Percentiles rank a stretch among this genome's conserved stretches.
These are phyloP conservation scores for Harpagifer antarcticus DNA, from an alignment of 2,797 vertebrate species.

Conservation along the genomic window DNA sequence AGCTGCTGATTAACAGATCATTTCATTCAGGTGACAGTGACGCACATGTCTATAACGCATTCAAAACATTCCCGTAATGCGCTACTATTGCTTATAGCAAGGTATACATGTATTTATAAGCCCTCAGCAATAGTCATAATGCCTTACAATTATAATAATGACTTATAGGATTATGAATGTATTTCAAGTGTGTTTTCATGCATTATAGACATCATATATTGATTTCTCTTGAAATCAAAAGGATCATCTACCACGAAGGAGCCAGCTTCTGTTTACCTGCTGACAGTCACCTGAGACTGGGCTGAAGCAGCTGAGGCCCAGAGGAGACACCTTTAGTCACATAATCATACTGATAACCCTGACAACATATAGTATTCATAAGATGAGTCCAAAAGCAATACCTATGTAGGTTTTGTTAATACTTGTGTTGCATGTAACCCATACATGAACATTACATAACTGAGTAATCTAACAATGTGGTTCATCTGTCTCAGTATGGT, in stretches of 20 bases:
- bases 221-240: conserved; percentile 2
- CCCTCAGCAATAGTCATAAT: too few species aligned
- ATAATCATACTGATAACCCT: conserved; percentile 5
- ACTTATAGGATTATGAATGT: too few species aligned
- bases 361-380: background rate
- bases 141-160: too few species aligned
- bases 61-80: too few species aligned
- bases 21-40: too few species aligned
- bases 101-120: too few species aligned
- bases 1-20: conserved; percentile 23
- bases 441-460: background rate
- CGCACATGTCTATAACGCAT: too few species aligned
- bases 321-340: conserved; percentile 63
- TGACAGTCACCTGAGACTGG: conserved; percentile 75
- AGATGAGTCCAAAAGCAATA: background rate
- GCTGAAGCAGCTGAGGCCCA: conserved; percentile 70
- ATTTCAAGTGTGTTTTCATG: too few species aligned
- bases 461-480: background rate
- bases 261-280: conserved; percentile 80
- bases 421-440: background rate
- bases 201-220: too few species aligned
- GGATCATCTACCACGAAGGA: conserved; percentile 52
- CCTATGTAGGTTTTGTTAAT: too few species aligned
- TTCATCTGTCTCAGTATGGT: accelerated
- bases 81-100: too few species aligned